Base-by-base conservation (phyloP, 2,888 invertebrate genomes). In the Homarus gammarus region DNA sequence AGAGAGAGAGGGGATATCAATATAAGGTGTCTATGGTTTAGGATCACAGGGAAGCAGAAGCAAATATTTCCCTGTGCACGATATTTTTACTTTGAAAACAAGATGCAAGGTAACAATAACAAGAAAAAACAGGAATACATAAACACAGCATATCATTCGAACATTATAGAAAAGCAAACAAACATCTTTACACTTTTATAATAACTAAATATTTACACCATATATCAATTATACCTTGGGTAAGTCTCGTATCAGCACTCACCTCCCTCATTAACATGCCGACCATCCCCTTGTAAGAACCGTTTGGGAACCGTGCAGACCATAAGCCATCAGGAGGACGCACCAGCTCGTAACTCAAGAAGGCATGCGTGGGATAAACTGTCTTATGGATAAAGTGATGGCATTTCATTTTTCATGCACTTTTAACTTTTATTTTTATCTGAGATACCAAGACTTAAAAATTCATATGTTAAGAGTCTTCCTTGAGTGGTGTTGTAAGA, bases 261-360 rank as follows among this genome's bases (percentile, higher is more conserved):
- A 75, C 84, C 51, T 75, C 27, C 27, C 84, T 56, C 12, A 36
- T 8, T 31, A 84, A 36, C 84, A 84, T 84, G 18, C 84, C 84
- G 38, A 84, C 40, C 84, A 84, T 84, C 18, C 84, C 84, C 22
- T 27, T 56, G 40, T n/a, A 75, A 22, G 36, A 27, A 15, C 75
- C 75, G 31, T 84, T 44, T 22, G 56, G 27, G 8, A 64, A 15
- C 73, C 61, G 27, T n/a, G 38, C 31, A 0, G 75, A 73, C 84
- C 84, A 84, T 18, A 38, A 18, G 0, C 40, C n/a, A 22, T 84
- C 84, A 27, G 75, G 75, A 33, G 84, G 84, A 2, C 75, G 84
- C 12, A 84, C 12, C 6, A 84, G 10, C 22, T 15, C 73, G 75
- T 84, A 84, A 3, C 84, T 84, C 40, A 75, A 18, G 6, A 18